A percentile compares a stretch with the other conserved stretches of the same genome.
phyloP scores from a whole-genome alignment of 2,888 invertebrate genomes.

The Polymixis flavicincta region DNA sequence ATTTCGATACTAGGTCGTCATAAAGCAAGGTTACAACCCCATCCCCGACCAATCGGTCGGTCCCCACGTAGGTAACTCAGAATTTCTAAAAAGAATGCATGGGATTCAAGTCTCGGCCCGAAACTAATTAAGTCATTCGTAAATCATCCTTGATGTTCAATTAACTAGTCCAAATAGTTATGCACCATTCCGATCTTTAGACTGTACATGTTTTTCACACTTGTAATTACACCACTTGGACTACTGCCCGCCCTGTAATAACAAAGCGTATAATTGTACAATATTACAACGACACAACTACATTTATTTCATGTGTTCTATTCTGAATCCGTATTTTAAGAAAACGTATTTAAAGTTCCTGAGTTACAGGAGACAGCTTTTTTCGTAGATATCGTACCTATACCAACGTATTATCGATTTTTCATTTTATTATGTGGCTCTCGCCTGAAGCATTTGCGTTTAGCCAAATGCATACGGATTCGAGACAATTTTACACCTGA shows the following conservation, averaged over 20 bases:
- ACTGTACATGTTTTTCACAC: constrained; percentile 55
- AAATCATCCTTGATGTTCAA: constrained; percentile 43
- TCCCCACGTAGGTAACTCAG: background rate
- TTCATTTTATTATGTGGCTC: background rate
- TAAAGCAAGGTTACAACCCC: constrained; percentile 2
- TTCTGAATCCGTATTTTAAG: constrained; percentile 22
- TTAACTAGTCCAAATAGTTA: constrained; percentile 40
- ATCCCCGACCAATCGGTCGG: background rate
- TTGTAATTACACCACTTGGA: constrained; percentile 59
- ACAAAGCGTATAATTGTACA: constrained; percentile 59
- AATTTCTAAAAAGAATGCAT: background rate
- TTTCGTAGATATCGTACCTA: background rate
- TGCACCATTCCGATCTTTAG: constrained; percentile 52
- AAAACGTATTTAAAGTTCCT: constrained; percentile 14
- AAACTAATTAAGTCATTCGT: constrained; percentile 30
- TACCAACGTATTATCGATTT: background rate
- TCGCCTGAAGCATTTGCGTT: background rate
- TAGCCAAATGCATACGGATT: background rate
- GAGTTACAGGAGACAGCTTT: background rate
- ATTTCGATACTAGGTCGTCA: constrained; percentile 13
- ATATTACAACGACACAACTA: constrained; percentile 38
- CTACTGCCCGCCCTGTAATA: constrained; percentile 56
- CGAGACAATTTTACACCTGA: background rate
- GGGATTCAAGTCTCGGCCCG: background rate
- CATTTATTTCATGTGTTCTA: constrained; percentile 45